phyloP scores from a whole-genome alignment of 2,888 invertebrate species.

The Cyaniris semiargus region DNA sequence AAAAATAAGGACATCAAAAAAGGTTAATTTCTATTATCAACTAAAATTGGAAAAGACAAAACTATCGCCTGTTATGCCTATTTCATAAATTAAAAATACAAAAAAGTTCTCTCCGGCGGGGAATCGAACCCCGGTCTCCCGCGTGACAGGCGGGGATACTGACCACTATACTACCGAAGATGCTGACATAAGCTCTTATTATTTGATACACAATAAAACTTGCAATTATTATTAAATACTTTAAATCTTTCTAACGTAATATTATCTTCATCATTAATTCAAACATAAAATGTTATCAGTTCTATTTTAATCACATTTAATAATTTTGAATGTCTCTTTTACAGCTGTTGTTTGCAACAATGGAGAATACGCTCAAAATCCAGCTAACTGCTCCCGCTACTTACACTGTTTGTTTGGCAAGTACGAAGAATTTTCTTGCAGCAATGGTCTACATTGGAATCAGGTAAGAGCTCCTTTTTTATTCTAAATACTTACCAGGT shows the following conservation, averaged over 20 bases:
- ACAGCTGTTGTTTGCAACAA: constrained; percentile 76
- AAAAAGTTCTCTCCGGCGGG: constrained; percentile 64
- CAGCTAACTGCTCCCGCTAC: constrained; percentile 87
- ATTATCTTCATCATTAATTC: too few species aligned
- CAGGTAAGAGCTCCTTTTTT: constrained; percentile 61
- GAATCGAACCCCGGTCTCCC: constrained; percentile 82
- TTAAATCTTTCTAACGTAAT: too few species aligned
- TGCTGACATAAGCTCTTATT: too few species aligned
- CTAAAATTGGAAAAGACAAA: too few species aligned
- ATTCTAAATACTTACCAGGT: not conserved
- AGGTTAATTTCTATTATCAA: too few species aligned
- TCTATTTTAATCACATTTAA: not conserved
- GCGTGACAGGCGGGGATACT: constrained; percentile 82
- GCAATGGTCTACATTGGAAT: constrained; percentile 87
- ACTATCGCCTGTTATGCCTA: too few species aligned
- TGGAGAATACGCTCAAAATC: constrained; percentile 83
- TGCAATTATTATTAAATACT: too few species aligned
- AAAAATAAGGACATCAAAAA: too few species aligned
- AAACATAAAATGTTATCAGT: not conserved
- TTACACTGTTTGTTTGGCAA: constrained; percentile 90
- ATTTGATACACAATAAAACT: too few species aligned
- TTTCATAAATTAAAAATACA: too few species aligned
- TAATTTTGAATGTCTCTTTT: constrained; percentile 34
- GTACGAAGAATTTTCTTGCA: constrained; percentile 85
- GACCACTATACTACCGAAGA: constrained; percentile 79